Evolutionary conservation across 2,888 invertebrate genomes (phyloP), one percentile per base, ranked within the genome.

Genomic region (Mystacides longicornis): DNA sequence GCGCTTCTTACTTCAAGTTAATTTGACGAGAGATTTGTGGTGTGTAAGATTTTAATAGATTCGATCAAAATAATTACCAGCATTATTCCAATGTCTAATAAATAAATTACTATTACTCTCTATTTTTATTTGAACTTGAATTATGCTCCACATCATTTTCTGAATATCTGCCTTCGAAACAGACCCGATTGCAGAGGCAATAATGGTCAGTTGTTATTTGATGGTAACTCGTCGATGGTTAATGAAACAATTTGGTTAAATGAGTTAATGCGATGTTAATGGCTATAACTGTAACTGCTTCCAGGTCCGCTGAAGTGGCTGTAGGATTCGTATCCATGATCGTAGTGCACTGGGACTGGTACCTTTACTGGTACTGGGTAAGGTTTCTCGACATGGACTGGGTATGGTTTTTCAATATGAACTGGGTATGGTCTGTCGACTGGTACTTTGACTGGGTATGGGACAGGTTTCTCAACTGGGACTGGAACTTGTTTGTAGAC

Each of bases 401-500:
- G 75, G 60, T 72, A 64, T 49, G 70, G 78, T 65, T 66, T 77
- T 62, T 78, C 78, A 2, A 79, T 67, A 54, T 70, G 74, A n/a
- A 81, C 81, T 62, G 81, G 81, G 72, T 80, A 80, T 18, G 85
- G 85, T 69, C 82, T 80, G 67, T 83, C 83, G 46, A 81, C 80
- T 60, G 79, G 82, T 27, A 84, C 82, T 66, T 83, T 81, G 19
- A 87, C 86, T 60, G 86, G 83, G 64, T 75, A 75, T 18, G 81
- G 72, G n/a, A 80, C 75, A 46, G 75, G 78, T 69, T 70, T 83
- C 64, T 82, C 81, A 2, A 81, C 79, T 64, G 82, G 71, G 65
- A 77, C 77, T 43, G 83, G 82, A 14, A 85, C 74, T 64, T 82
- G 81, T 69, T 83, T 84, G 73, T 83, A 79, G 42, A 86, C 85